Percentiles rank a stretch among this genome's conserved stretches.
phyloP scores from a whole-genome alignment of 1,140 invertebrate genomes.

The Periplaneta americana region DNA sequence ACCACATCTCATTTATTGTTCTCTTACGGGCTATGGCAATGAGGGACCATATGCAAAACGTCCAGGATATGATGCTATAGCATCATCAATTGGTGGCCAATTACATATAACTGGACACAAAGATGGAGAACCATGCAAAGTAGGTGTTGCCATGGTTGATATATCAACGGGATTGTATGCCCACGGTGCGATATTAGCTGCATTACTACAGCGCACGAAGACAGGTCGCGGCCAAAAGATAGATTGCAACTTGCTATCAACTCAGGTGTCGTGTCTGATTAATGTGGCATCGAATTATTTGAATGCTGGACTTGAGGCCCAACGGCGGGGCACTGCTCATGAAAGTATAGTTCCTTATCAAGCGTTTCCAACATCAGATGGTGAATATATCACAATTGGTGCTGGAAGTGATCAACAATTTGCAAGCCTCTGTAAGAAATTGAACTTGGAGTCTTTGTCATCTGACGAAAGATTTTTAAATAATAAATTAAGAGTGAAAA shows the following conservation, averaged over 20 bases:
- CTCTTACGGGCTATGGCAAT: conserved; percentile 87
- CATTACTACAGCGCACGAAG: conserved; percentile 68
- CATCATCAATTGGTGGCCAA: conserved; percentile 85
- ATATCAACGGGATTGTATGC: conserved; percentile 90
- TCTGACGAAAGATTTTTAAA: conserved; percentile 58
- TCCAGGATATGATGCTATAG: conserved; percentile 94
- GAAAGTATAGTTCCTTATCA: conserved; percentile 94
- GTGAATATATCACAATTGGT: conserved; percentile 74
- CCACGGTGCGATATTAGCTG: conserved; percentile 92
- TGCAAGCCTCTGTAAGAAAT: conserved; percentile 54
- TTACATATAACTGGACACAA: conserved; percentile 83
- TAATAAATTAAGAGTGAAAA: conserved; percentile 68
- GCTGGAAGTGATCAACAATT: conserved; percentile 78
- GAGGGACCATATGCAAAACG: conserved; percentile 77
- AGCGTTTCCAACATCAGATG: conserved; percentile 74
- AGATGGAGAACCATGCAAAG: conserved; percentile 82
- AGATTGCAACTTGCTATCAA: conserved; percentile 89
- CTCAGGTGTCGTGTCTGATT: conserved; percentile 82
- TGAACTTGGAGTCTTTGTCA: conserved; percentile 56
- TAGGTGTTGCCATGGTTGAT: conserved; percentile 91
- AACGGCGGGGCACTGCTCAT: conserved; percentile 84
- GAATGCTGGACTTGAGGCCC: conserved; percentile 73
- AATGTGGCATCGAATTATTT: conserved; percentile 90
- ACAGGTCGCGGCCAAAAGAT: conserved; percentile 88
- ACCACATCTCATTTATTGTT: conserved; percentile 87